These are phyloP conservation scores for Aspidoscelis tigris DNA, from an alignment of 2,113 vertebrate species.

Conservation along the genomic window DNA sequence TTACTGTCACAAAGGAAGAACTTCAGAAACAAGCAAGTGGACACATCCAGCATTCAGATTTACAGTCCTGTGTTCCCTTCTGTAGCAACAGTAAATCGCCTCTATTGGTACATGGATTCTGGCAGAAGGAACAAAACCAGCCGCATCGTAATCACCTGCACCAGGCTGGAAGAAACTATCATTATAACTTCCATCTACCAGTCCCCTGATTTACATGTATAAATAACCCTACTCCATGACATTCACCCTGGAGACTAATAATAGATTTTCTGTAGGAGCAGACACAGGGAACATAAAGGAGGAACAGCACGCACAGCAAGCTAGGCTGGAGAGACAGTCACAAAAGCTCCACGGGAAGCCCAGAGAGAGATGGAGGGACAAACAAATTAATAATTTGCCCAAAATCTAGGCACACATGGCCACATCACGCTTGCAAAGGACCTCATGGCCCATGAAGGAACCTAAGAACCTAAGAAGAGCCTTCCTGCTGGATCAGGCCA, in stretches of 20 bases:
- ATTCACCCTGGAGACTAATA: conserved; percentile 68
- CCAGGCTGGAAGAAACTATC: conserved; percentile 53
- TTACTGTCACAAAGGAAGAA: neutral
- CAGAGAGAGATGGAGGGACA: neutral
- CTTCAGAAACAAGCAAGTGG: neutral
- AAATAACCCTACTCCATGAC: conserved; percentile 69
- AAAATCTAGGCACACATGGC: neutral
- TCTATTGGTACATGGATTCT: conserved; percentile 4
- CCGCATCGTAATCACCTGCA: conserved; percentile 7
- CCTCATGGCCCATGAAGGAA: neutral
- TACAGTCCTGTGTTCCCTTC: neutral
- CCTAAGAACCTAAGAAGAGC: too few relatives aligned
- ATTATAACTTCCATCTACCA: conserved; percentile 65
- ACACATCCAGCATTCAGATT: neutral
- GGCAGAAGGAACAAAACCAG: conserved; percentile 13
- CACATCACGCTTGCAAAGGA: conserved; percentile 20
- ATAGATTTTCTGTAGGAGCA: conserved; percentile 69
- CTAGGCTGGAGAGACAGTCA: conserved; percentile 38
- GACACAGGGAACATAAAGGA: conserved; percentile 69
- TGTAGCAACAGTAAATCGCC: conserved; percentile 20
- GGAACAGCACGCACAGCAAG: conserved; percentile 50
- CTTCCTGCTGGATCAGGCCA: too few relatives aligned
- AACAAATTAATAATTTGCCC: neutral
- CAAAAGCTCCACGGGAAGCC: conserved; percentile 34
- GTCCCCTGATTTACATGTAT: conserved; percentile 73